A percentile compares a stretch with the other conserved stretches of the same genome.
phyloP scores from a whole-genome alignment of 2,113 vertebrate genomes.

The Rallus limicola region DNA sequence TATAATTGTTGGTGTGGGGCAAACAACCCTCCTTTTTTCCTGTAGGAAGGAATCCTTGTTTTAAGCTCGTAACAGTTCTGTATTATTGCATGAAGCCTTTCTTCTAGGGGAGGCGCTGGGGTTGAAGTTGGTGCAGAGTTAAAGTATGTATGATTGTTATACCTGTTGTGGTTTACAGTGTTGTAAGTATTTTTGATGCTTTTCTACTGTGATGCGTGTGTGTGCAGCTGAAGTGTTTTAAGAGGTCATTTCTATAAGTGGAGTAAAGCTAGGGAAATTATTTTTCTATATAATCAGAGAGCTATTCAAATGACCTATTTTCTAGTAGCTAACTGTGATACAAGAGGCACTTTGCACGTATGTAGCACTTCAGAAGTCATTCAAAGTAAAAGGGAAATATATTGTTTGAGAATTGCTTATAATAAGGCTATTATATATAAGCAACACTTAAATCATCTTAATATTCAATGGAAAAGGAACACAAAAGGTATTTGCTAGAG shows the following conservation, averaged over 20 bases:
- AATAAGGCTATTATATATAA: neutral
- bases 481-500: neutral
- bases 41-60: neutral
- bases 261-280: neutral
- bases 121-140: neutral
- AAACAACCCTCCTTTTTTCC: accelerated
- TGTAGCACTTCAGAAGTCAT: neutral
- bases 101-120: neutral
- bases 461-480: neutral
- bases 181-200: neutral
- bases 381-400: neutral
- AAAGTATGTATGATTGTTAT: neutral
- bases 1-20: accelerated
- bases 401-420: neutral
- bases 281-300: neutral
- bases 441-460: neutral
- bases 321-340: neutral
- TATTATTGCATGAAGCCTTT: neutral
- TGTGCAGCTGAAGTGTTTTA: neutral
- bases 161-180: neutral
- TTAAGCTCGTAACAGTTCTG: neutral
- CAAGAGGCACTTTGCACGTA: neutral
- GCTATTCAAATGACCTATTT: conserved; percentile 6
- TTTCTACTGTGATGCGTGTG: neutral
- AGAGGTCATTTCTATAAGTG: neutral